phyloP scores from a whole-genome alignment of 1,140 invertebrate species.

The Micrasema minimum region DNA sequence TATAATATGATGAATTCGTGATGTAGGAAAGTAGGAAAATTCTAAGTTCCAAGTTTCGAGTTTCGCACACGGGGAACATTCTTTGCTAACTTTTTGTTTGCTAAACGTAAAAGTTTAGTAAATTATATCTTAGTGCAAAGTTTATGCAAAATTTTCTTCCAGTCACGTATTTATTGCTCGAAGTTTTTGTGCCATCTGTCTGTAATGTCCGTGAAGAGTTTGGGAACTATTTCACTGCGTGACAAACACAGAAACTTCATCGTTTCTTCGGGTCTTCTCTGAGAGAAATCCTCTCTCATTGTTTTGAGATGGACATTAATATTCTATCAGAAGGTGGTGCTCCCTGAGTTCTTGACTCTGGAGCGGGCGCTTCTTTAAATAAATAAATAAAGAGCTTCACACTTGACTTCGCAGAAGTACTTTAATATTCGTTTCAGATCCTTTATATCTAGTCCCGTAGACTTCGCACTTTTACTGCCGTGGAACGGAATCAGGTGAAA shows the following conservation, averaged over 20 bases:
- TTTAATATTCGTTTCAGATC: no score
- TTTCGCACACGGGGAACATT: no score
- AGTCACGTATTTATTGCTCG: slow-evolving; percentile 32
- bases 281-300: background rate
- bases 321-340: no score
- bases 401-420: no score
- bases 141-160: slow-evolving; percentile 34
- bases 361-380: no score
- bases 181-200: slow-evolving; percentile 34
- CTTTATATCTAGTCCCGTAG: no score
- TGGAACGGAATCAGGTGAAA: no score
- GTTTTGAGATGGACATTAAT: slow-evolving; percentile 5
- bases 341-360: no score
- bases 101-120: slow-evolving; percentile 19
- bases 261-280: background rate
- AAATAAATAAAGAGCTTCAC: no score
- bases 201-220: slow-evolving; percentile 31
- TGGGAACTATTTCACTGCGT: background rate
- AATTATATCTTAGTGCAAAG: slow-evolving; percentile 24
- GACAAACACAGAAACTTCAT: slow-evolving; percentile 6
- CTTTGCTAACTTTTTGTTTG: slow-evolving; percentile 12
- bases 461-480: no score
- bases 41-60: background rate
- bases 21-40: no score
- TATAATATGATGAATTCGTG: background rate